Evolutionary conservation across 2,888 invertebrate genomes (phyloP).

Genomic region (Blera fallax): DNA sequence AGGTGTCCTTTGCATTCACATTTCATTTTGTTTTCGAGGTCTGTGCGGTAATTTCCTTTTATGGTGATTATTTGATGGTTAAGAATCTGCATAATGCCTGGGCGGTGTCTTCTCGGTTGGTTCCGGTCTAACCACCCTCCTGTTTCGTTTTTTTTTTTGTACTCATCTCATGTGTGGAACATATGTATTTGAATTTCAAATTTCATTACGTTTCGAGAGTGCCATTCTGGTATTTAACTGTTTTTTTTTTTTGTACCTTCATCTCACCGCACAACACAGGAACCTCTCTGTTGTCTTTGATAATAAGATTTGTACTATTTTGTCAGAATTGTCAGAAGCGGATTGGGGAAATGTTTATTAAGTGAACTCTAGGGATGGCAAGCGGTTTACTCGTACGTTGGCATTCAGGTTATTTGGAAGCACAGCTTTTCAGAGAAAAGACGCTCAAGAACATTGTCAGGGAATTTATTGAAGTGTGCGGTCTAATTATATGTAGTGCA

Average conservation of each 20-base stretch:
- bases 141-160: not conserved
- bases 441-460: not conserved
- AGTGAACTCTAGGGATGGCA: not conserved
- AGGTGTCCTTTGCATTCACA: constrained; percentile 24
- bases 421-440: not conserved
- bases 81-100: constrained; percentile 48
- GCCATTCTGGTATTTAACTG: constrained; percentile 10
- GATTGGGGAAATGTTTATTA: constrained; percentile 16
- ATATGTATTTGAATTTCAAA: constrained; percentile 51
- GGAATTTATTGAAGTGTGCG: constrained; percentile 13
- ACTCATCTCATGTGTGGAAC: not conserved
- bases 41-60: constrained; percentile 43
- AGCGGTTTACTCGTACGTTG: constrained; percentile 6
- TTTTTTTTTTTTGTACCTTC: not conserved
- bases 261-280: not conserved
- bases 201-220: constrained; percentile 33
- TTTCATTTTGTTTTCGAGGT: constrained; percentile 24
- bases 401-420: not conserved
- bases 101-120: not conserved
- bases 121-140: not conserved
- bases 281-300: constrained; percentile 10
- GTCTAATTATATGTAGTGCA: not conserved
- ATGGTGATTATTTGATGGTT: constrained; percentile 55
- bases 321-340: constrained; percentile 31
- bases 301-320: constrained; percentile 44